Base-by-base conservation (phyloP, 1,140 invertebrate genomes). In the Sitodiplosis mosellana region DNA sequence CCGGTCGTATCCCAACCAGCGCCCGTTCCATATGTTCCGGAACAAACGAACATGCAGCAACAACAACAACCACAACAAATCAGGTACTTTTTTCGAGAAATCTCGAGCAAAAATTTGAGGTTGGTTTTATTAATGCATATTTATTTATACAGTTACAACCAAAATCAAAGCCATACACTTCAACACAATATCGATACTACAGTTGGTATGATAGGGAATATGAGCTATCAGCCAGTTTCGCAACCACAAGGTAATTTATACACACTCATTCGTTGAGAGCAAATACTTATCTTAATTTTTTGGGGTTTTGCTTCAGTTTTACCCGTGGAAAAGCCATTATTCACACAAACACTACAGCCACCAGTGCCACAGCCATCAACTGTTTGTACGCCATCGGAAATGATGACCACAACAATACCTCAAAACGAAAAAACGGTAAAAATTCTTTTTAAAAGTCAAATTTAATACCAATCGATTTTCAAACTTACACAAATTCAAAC, bases 11-110 rank as follows among this genome's bases (percentile, higher is more conserved):
- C 41, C 27, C 47, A 43, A 34, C 12, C 18, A 12, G 33, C n/a
- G 11, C 48, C 48, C 12, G 42, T 20, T 21, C 45, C 33, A 38
- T 17, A 20, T 14, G 34, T 49, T 49, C 47, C 38, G n/a, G 17
- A 45, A 21, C 40, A 46, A 27, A 42, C 49, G 7, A 43, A 18
- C 43, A 20, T 41, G 38, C 19, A 19, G 12, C 50, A 51, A 49
- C 41, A 43, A 36, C 22, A 46, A 36, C 45, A 46, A 11, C 14
- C 21, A 7, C 20, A 15, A 18, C 33, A 36, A 15, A n/a, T 33
- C 18, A 20, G 22, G 8, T 44, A 20, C 8, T 7, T 44, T 46
- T 2, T 5, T 11, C 27, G 27, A 5, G 27, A 10, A 27, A 27
- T 27, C n/a, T n/a, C n/a, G n/a, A 27, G 10, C 27, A 27, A 27